A percentile compares a stretch with the other conserved stretches of the same genome.
phyloP scores from a whole-genome alignment of 2,797 vertebrate species.

The Vespertilio murinus region DNA sequence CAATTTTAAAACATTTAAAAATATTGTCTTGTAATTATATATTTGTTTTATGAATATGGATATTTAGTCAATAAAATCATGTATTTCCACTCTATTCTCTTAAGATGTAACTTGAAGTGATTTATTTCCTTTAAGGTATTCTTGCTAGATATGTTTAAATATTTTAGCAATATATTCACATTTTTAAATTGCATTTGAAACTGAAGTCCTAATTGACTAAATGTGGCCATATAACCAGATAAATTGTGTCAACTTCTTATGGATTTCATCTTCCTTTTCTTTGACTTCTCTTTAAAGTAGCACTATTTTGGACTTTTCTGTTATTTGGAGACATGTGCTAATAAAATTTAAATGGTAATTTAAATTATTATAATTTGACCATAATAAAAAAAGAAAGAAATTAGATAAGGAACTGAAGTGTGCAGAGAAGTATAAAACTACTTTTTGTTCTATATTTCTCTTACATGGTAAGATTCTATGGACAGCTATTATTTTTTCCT shows the following conservation, averaged over 20 bases:
- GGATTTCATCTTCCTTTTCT: conserved; percentile 27
- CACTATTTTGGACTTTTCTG: not conserved
- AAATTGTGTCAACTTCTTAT: not conserved
- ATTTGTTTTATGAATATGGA: conserved; percentile 38
- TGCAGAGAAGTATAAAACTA: not conserved
- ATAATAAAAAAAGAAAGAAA: not conserved
- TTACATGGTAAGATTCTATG: not conserved
- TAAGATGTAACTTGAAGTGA: not conserved
- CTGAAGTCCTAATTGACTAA: not conserved
- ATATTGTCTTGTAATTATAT: not conserved
- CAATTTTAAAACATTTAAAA: not conserved
- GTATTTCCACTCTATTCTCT: not conserved
- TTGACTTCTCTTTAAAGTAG: conserved; percentile 36
- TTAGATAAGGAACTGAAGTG: not conserved
- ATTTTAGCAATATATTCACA: not conserved
- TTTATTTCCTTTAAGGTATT: conserved; percentile 29
- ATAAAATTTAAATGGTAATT: not conserved
- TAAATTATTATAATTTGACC: not conserved
- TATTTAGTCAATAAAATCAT: not conserved
- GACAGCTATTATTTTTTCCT: not conserved
- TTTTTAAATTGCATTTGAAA: conserved; percentile 20
- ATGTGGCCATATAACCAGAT: conserved; percentile 24
- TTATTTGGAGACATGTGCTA: not conserved
- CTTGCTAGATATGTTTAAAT: not conserved
- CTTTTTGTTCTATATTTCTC: not conserved